phyloP scores from a whole-genome alignment of 2,797 vertebrate genomes.

The Liparis tanakae region DNA sequence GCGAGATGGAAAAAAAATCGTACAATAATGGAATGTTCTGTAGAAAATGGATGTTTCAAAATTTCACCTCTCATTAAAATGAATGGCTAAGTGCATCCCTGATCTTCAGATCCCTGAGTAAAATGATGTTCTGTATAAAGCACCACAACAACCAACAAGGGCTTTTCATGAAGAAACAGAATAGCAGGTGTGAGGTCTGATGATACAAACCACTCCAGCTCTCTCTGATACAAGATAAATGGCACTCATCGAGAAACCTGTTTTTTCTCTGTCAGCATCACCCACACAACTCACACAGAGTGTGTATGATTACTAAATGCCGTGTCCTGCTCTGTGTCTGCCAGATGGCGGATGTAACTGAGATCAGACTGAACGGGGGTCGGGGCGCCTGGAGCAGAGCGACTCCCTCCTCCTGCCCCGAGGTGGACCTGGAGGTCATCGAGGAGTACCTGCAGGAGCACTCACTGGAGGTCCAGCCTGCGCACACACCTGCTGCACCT shows the following conservation, averaged over 20 bases:
- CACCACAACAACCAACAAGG: constrained; percentile 2
- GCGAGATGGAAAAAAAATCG: neutral
- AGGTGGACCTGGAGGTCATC: constrained; percentile 85
- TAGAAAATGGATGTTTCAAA: constrained; percentile 3
- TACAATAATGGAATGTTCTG: neutral
- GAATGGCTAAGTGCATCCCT: constrained; percentile 11
- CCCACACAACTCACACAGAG: neutral
- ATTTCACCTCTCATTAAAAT: constrained; percentile 27
- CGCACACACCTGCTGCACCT: constrained; percentile 44
- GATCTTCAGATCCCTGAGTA: constrained; percentile 8
- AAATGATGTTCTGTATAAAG: neutral
- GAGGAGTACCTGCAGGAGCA: constrained; percentile 87
- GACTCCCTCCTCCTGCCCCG: constrained; percentile 61
- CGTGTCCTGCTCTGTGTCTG: constrained; percentile 15
- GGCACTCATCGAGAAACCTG: constrained; percentile 17
- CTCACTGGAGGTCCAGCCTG: constrained; percentile 76
- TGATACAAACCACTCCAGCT: constrained; percentile 33
- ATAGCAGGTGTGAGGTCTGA: constrained; percentile 19
- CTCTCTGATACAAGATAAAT: constrained; percentile 12
- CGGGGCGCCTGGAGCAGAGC: constrained; percentile 59
- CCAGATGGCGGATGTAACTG: constrained; percentile 78
- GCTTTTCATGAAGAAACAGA: neutral
- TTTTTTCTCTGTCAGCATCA: constrained; percentile 13
- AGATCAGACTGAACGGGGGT: constrained; percentile 59
- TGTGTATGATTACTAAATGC: constrained; percentile 11